Evolutionary conservation across 35 echinoderm and acorn worm genomes (phyloP), one percentile per base, ranked within the genome.

Genomic region (Stichopus chloronotus): DNA sequence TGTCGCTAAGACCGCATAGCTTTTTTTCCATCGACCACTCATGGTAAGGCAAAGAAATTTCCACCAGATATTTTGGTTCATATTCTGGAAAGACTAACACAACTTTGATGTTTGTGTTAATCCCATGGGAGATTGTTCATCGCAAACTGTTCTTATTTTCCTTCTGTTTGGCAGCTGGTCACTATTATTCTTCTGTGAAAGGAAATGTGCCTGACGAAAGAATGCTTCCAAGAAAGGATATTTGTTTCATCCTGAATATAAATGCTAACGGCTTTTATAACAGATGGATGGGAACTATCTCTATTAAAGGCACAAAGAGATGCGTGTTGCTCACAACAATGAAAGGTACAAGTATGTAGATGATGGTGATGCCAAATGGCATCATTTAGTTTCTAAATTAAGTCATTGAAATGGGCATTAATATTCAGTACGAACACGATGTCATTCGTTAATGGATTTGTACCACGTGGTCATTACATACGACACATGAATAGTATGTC

Each of bases 241-340:
- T 83, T 16, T 83, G 80, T 56, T 83, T 83, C 13, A 83, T 83
- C 8, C 53, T 83, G 8, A 83, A 83, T 52, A 55, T 83, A 11
- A 83, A 83, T 7, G 55, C 55, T 9, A 56, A 52, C 4, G 8
- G 55, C 19, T 5, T 83, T 12, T 83, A 83, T 16, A 56, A 83
- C 55, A 5, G 80, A 12, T 83, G 80, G 80, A 83, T 83, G 80
- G 80, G 80, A 16, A 83, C 80, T 16, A 83, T 83, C 55, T 52
- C 55, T 19, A 83, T 5, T 55, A 17, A 24, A 16, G 55, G 6
- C 52, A 43, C 13, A 9, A 83, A 83, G 9, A 83, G 55, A 55
- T 83, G 52, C n/a, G 80, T 83, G 7, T 4, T 83, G 25, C 80
- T 83, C 16, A 55, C 80, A 55, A 83, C 80, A 55, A 56, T 83